Evolutionary conservation across 2,797 vertebrate species (phyloP), one percentile per base, ranked within the genome.

Genomic region (Tachyglossus aculeatus): DNA sequence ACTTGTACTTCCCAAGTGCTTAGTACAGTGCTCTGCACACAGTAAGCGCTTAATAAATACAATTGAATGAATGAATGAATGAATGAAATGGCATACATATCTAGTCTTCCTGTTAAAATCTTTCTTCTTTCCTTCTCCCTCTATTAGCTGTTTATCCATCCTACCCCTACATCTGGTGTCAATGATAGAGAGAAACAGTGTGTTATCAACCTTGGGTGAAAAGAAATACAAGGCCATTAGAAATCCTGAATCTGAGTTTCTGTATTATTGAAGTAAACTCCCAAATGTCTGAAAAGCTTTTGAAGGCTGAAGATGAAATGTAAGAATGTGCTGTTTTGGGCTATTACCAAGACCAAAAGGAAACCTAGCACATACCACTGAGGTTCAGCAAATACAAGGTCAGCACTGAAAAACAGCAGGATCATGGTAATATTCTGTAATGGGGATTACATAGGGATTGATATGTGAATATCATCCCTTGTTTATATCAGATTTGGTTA

Each of bases 191-290:
- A 59, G 47, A 64, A 54, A 34, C 32, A 62, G 50, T 59, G n/a
- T 18, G 31, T 36, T 57, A 71, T 63, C 65, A 51, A 21, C 40
- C 37, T 10, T 0, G 11, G 22, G 40, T 34, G 61, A 39, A 66
- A 59, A 37, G 48, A 56, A 57, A 34, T 24, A 37, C 14, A 43
- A 27, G 48, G 47, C 55, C 13, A 21, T 56, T 63, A 66, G 73
- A 70, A 79, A 73, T 63, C 62, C 74, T 63, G 58, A 27, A 24
- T 75, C 58, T 79, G 41, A 18, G 39, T 74, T 52, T 41, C 48
- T 63, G 55, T 59, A 16, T 27, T 55, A 24, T 37, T 18, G 18
- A 67, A 67, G 45, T 11, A 0, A 13, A 21, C 15, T 27, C 43
- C 34, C 29, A 44, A 62, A 37, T 24, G 31, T 66, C 60, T 47